Evolutionary conservation across 2,888 invertebrate genomes (phyloP), one percentile per base, ranked within the genome.

Genomic region (Gymnoscelis rufifasciata): DNA sequence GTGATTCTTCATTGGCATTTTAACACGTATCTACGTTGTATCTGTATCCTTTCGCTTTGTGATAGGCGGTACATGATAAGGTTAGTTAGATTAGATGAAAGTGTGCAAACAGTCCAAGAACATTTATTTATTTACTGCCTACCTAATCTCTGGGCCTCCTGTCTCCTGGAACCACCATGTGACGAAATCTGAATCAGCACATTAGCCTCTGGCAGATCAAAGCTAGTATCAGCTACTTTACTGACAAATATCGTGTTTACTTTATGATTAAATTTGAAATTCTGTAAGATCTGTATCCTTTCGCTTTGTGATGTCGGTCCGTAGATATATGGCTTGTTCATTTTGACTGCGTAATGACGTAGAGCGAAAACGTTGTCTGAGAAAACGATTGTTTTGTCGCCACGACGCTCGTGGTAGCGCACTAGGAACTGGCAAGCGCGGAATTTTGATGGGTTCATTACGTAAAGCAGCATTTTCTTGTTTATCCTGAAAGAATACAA

Each of bases 371-470:
- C 99, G 81, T 99, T 99, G 79, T 99, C 99, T 0, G 98, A 98
- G 87, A 99, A 99, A 1, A 99, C 99, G 56, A 99, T 99, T 0
- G 99, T 98, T 84, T 99, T 99, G 80, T 99, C 99, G 19, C 98
- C 97, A 56, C 99, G 91, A 43, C 95, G 89, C 82, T 99, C 99
- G 77, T 97, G 97, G 66, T 91, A 91, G 49, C 93, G 92, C 43
- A 99, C 97, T 1, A 99, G 90, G 84, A 95, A 99, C 83, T 99
- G 98, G 64, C 98, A 97, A 3, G 95, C 95, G 44, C 98, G 93
- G 80, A 99, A 99, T 81, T 99, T 99, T 62, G 96, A 97, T 1
- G 99, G 99, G 82, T 99, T 99, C 98, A 99, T 99, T 2, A 98
- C 98, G 76, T 97, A 98, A 6, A 99, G 88, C 29, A 99, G 91